Base-by-base conservation (phyloP, 2,888 invertebrate genomes). In the Ceratothoa steindachneri region DNA sequence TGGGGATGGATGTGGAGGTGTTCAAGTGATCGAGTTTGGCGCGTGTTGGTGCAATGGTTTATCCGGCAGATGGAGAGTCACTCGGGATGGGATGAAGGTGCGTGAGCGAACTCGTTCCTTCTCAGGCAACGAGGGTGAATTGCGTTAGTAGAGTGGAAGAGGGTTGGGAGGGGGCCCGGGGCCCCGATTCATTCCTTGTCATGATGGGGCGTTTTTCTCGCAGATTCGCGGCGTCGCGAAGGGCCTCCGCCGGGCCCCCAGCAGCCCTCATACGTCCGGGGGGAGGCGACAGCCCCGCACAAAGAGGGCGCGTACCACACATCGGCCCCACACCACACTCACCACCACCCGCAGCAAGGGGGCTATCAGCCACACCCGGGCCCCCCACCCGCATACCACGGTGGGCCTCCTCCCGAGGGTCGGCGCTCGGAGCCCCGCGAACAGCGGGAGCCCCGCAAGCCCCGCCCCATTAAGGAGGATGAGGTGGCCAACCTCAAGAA, bases 401-500 rank as follows among this genome's bases (percentile, higher is more conserved):
- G n/a, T 29, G 15, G 19, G 9, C n/a, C n/a, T 67, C 22, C 31
- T 64, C 15, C 70, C 30, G 72, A 75, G 28, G 74, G 72, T 30
- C 72, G 75, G 27, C 65, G 71, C 41, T 64, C 72, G 0, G 77
- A 73, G 27, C 75, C 73, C 0, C 64, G 71, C 41, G 74, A 76
- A 27, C 78, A 76, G 31, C 53, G 73, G n/a, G 72, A 72, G 67
- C 75, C 75, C 22, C 30, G 76, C 1, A 71, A 72, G 31, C 69
- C 60, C 24, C 71, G 71, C 55, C 12, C 30, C 73, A 52, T 29
- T 29, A 72, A 66, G 67, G 73, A 76, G 41, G 76, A 76, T 22
- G 70, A 76, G 64, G 64, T 71, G 28, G 41, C 71, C 51, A 70
- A 66, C 9, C 67, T 80, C 19, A 77, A 73, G 73, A 77, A 77